Evolutionary conservation across 2,797 vertebrate species (phyloP).

Genomic region (Octomys mimax): DNA sequence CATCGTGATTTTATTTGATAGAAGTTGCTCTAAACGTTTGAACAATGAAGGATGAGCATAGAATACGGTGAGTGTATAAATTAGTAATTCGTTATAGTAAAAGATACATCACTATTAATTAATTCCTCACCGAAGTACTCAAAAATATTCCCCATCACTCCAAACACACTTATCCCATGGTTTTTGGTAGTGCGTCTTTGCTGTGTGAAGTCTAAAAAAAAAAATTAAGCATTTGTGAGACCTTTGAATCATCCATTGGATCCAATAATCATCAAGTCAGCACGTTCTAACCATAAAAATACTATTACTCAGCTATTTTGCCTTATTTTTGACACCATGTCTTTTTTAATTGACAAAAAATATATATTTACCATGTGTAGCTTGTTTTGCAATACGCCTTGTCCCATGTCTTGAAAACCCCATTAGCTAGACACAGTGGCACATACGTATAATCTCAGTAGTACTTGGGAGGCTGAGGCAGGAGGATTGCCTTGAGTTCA

Average conservation of each 20-base stretch:
- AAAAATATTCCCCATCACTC: not conserved
- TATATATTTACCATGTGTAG: not conserved
- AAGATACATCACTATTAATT: not conserved
- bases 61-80: not conserved
- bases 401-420: not conserved
- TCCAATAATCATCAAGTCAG: not conserved
- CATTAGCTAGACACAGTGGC: not conserved
- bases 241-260: not conserved
- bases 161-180: not conserved
- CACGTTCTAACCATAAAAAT: not conserved
- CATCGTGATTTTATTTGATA: not conserved
- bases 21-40: not conserved
- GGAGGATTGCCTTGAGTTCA: not conserved
- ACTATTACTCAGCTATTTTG: conserved; percentile 10
- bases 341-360: not conserved
- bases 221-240: not conserved
- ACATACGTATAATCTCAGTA: not conserved
- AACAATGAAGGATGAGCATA: not conserved
- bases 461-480: not conserved
- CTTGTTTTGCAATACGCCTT: not conserved
- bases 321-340: not conserved
- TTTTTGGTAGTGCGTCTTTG: not conserved
- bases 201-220: not conserved
- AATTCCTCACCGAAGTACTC: not conserved
- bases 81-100: not conserved